Evolutionary conservation across 2,797 vertebrate genomes (phyloP), one percentile per base, ranked within the genome.

Genomic region (Takifugu ocellatus): DNA sequence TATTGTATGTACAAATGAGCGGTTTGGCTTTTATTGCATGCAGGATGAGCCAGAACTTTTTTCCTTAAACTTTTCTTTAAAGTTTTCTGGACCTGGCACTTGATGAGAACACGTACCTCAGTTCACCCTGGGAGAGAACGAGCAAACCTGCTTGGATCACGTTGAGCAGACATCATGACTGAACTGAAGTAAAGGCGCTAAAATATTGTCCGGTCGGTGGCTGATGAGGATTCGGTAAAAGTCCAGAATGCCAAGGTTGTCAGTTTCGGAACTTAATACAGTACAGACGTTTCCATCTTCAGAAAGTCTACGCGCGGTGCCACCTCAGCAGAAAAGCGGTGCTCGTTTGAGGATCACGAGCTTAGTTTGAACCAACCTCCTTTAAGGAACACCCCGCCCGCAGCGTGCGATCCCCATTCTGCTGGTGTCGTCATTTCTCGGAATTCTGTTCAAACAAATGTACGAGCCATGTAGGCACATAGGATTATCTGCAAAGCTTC

Each of bases 1-100:
- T 71, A 69, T 62, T 59, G 42, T 88, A 90, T 91, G 75, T 92
- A 91, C 88, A 91, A 79, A 85, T 75, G 70, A 88, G 74, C 73
- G 74, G 65, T 72, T 81, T 72, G 80, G 57, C 76, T 74, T 74
- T 59, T 87, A 87, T 88, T 86, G 84, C 89, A 91, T 92, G 89
- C 89, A 86, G 63, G 81, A 87, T 79, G 74, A 74, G 72, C 74
- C 78, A 81, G 80, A 74, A 66, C 52, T 54, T 62, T 61, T 21
- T 52, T 77, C 66, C 65, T 74, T 55, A 83, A 67, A 77, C 76
- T 72, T 71, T 60, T 54, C 64, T 61, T 74, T 55, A 81, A 67
- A 74, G 75, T 74, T 71, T 73, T 82, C 66, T 77, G 56, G 55
- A 33, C 67, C 66, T 71, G 79, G 70, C 82, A 80, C 72, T 73